Base-by-base conservation (phyloP, 37 sponge, comb jelly and placozoan species). In the Aphrocallistes beatrix region DNA sequence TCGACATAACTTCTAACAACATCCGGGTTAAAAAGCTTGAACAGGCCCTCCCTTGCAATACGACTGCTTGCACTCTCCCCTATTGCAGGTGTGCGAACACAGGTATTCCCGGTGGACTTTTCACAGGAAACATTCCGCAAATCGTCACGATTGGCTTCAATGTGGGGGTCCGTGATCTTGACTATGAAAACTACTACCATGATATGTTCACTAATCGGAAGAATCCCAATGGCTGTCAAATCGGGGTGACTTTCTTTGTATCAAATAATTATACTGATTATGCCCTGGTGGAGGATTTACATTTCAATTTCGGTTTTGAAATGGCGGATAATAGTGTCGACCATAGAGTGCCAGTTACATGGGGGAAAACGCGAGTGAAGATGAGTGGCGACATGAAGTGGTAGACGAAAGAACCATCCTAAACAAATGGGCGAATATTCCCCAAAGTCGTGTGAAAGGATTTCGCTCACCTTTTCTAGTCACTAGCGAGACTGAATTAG, bases 201-300 rank as follows among this genome's bases (percentile, higher is more conserved):
- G 38, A 60, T 36, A 28, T 82, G 9, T 51, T 88, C 19, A 25
- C 36, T 36, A 37, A 69, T 0, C 86, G 86, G 3, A 82, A 82
- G 39, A 88, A 88, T 45, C 88, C 86, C 28, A 87, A 90, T 82
- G 90, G 90, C 23, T 90, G 90, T 83, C 82, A 37, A 8, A 81
- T 87, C n/a, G 47, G 50, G 0, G 40, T 48, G 25, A 90, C 87
- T 36, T 87, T 87, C 45, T 90, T 90, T 47, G 85, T 82, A 23
- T 82, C 51, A 6, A 51, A 87, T 83, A 23, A 90, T 23, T 84
- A 87, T 60, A 90, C 90, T 19, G 85, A 87, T 36, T 87, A 87
- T 82, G 39, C 90, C 1, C 87, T 85, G 10, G 87, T 87, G 40
- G 90, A 90, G 83, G 40, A 87, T 36, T 37, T 87, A 30, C 51